phyloP scores from a whole-genome alignment of 37 sponge, comb jelly and placozoan genomes.

The Tethya wilhelma region DNA sequence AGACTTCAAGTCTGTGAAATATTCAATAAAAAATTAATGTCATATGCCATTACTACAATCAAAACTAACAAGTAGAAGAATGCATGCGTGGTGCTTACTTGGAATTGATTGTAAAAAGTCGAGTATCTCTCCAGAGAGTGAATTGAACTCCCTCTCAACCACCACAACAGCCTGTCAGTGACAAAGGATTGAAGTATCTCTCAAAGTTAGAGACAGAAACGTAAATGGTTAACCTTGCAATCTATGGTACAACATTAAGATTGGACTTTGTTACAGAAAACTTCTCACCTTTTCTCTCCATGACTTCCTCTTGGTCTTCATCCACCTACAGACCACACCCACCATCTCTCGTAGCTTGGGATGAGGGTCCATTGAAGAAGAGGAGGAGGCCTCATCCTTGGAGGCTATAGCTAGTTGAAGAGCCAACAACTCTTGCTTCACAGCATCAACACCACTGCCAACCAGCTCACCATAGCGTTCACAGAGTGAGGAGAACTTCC shows the following conservation, averaged over 20 bases:
- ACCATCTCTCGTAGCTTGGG: constrained; percentile 58
- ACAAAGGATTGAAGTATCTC: background rate
- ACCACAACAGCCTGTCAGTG: constrained; percentile 44
- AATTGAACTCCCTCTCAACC: constrained; percentile 54
- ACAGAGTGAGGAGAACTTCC: constrained; percentile 35
- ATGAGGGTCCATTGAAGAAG: constrained; percentile 11
- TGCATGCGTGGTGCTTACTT: background rate
- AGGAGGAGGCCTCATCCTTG: background rate
- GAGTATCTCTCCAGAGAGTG: constrained; percentile 68
- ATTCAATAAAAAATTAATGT: background rate
- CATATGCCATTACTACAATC: background rate
- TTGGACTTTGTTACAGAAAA: background rate
- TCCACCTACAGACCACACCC: constrained; percentile 19
- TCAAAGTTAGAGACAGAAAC: background rate
- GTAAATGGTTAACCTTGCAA: no score
- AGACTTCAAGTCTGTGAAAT: constrained; percentile 40
- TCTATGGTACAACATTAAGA: background rate
- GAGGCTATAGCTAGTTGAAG: constrained; percentile 11
- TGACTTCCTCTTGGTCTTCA: constrained; percentile 4
- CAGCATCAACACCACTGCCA: background rate
- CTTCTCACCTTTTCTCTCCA: constrained; percentile 19
- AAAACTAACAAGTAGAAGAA: background rate
- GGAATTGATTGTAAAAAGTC: constrained; percentile 50
- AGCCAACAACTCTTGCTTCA: constrained; percentile 33
- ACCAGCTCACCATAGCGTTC: constrained; percentile 39